Conservation (phyloP, 2,113 vertebrate species). For the Steatornis caripensis region DNA sequence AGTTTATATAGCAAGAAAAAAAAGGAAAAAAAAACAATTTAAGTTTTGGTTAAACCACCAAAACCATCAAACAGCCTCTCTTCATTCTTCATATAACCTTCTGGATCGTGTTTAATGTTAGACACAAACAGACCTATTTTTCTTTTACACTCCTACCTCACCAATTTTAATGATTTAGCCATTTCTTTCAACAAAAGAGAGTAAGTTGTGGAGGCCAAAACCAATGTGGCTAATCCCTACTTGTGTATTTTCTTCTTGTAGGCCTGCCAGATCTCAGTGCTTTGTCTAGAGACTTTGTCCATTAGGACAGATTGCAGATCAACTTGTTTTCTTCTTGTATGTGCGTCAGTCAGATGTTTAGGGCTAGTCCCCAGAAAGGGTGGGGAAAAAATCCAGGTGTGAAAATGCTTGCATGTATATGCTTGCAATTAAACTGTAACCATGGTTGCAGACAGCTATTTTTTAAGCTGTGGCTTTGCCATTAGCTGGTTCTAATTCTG, state of each 20-base stretch:
- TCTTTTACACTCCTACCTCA: neutral
- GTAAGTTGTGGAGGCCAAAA: neutral
- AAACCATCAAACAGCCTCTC: neutral
- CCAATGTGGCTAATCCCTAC: neutral
- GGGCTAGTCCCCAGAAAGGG: slow-evolving; percentile 29
- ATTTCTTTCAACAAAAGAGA: neutral
- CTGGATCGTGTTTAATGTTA: neutral
- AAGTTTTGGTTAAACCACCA: neutral
- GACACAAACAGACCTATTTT: neutral
- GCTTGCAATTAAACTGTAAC: slow-evolving; percentile 44
- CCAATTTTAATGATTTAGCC: neutral
- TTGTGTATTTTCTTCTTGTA: neutral
- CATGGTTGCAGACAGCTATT: neutral
- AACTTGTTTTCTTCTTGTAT: slow-evolving; percentile 14
- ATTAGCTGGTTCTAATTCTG: neutral
- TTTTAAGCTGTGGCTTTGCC: neutral
- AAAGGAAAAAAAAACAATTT: neutral
- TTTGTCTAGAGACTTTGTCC: slow-evolving; percentile 27
- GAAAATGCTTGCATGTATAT: slow-evolving; percentile 28
- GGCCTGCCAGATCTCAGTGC: neutral
- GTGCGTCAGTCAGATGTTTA: slow-evolving; percentile 26
- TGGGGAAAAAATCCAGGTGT: slow-evolving; percentile 61
- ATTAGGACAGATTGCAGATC: neutral
- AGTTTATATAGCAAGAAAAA: neutral
- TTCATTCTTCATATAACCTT: neutral